Evolutionary conservation across 1,140 invertebrate species (phyloP).

Genomic region (Hermatobates lingyangjiaoensis): DNA sequence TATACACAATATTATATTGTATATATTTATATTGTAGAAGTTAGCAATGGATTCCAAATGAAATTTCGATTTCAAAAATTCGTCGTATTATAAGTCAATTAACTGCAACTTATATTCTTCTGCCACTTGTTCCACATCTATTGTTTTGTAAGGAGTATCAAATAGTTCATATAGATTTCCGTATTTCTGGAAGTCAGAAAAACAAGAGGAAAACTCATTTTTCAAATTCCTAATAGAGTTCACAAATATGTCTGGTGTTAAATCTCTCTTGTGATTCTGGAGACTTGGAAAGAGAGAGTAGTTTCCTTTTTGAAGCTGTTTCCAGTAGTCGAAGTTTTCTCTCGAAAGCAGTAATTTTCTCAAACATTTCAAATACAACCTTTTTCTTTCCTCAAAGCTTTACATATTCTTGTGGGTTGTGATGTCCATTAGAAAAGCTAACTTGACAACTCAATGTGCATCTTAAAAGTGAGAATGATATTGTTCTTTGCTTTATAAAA

Average conservation of each 20-base stretch:
- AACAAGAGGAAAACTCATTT: not conserved
- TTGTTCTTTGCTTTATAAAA: not conserved
- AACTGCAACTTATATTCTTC: slow-evolving; percentile 1
- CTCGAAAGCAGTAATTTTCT: slow-evolving; percentile 13
- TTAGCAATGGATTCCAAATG: no score
- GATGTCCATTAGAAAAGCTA: slow-evolving; percentile 4
- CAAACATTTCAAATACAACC: slow-evolving; percentile 10
- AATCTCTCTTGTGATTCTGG: not conserved
- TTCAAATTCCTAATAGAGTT: not conserved
- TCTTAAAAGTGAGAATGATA: slow-evolving; percentile 14
- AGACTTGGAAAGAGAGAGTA: not conserved
- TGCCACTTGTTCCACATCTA: not conserved
- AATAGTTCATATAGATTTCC: not conserved
- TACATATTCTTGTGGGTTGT: not conserved
- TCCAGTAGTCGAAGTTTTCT: slow-evolving; percentile 13
- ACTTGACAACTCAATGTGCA: slow-evolving; percentile 9
- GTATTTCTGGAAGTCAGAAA: not conserved
- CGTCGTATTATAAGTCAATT: slow-evolving; percentile 1
- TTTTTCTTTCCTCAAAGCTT: slow-evolving; percentile 11
- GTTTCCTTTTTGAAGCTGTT: not conserved
- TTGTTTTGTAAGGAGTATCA: not conserved
- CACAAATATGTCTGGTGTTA: not conserved
- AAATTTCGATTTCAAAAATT: not conserved
- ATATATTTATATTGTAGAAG: no score
- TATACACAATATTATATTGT: no score